phyloP scores from a whole-genome alignment of 53 echinoderm and acorn worm species.

The Patiria pectinifera region DNA sequence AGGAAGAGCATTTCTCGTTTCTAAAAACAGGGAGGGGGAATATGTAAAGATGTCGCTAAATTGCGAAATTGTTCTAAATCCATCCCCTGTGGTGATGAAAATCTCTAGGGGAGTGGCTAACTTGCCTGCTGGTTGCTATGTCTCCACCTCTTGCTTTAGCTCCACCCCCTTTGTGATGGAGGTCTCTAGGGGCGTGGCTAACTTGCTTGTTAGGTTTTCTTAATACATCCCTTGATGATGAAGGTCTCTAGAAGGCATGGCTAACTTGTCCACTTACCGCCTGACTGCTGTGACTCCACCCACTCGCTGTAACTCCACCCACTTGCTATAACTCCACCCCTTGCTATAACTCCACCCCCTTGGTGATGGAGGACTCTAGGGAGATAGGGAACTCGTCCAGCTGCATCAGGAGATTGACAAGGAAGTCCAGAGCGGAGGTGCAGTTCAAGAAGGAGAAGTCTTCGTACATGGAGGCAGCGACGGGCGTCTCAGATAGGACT shows the following conservation, averaged over 20 bases:
- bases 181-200: not conserved
- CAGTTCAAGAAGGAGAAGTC: slow-evolving; percentile 92
- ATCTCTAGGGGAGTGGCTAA: not conserved
- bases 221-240: not conserved
- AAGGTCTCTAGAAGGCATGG: not conserved
- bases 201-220: not conserved
- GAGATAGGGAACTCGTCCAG: slow-evolving; percentile 92
- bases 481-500: slow-evolving; percentile 90
- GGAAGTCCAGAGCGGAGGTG: slow-evolving; percentile 81
- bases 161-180: not conserved
- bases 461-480: slow-evolving; percentile 97
- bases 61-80: not conserved
- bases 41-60: not conserved
- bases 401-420: slow-evolving; percentile 92
- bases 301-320: not conserved
- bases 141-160: not conserved
- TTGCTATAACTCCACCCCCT: slow-evolving; percentile 89
- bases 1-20: not conserved
- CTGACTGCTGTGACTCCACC: no score
- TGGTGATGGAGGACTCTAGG: slow-evolving; percentile 95
- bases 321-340: not conserved
- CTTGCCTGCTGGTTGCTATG: not conserved
- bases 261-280: not conserved
- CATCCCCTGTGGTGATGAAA: not conserved
- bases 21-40: not conserved